phyloP scores from a whole-genome alignment of 1,140 invertebrate species.

The Nasonia longicornis region DNA sequence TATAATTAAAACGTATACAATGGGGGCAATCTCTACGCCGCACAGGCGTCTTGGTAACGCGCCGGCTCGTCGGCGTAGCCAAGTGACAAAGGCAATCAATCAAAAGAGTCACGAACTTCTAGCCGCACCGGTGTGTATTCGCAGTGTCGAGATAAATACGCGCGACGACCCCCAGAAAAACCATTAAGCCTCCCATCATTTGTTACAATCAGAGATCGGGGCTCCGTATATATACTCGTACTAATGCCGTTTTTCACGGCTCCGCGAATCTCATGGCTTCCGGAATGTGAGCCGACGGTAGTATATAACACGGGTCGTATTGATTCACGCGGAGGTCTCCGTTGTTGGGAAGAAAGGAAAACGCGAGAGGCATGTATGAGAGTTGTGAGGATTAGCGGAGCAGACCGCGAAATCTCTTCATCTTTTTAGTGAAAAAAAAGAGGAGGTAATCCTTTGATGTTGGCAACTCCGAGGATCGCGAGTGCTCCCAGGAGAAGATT shows the following conservation, averaged over 20 bases:
- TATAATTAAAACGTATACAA: constrained; percentile 59
- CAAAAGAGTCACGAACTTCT: constrained; percentile 53
- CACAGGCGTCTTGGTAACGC: neutral
- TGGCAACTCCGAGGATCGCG: neutral
- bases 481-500: constrained; percentile 18
- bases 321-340: neutral
- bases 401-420: neutral
- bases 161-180: constrained; percentile 42
- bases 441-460: constrained; percentile 21
- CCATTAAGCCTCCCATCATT: constrained; percentile 63
- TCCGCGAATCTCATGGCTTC: constrained; percentile 52
- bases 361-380: neutral
- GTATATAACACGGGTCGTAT: neutral
- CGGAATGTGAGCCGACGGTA: constrained; percentile 52
- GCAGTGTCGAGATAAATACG: neutral
- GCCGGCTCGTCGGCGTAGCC: constrained; percentile 27
- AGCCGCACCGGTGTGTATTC: constrained; percentile 18
- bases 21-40: constrained; percentile 49
- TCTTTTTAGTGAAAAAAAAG: neutral
- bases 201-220: constrained; percentile 60
- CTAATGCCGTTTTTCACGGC: constrained; percentile 63
- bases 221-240: constrained; percentile 45
- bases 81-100: constrained; percentile 65
- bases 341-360: neutral
- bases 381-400: neutral